Conservation (phyloP, 2,797 vertebrate genomes). For the Molossus alvarezi region DNA sequence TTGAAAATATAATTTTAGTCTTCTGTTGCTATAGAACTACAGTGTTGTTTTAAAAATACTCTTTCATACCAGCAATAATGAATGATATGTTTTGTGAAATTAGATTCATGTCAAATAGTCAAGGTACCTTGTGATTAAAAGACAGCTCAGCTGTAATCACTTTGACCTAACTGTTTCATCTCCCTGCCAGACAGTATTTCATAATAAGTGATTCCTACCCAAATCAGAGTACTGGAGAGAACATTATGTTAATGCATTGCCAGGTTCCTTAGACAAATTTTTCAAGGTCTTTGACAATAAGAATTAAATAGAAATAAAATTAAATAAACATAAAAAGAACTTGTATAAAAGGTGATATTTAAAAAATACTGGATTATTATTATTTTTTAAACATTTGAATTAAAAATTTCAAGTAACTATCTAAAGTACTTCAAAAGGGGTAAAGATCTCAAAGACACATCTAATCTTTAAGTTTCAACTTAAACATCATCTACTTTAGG, state of each 20-base stretch:
- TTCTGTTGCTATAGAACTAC: constrained; percentile 35
- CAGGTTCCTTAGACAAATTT: neutral
- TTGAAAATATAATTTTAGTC: constrained; percentile 35
- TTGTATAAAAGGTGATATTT: constrained; percentile 63
- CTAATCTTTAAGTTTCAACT: neutral
- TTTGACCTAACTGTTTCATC: constrained; percentile 48
- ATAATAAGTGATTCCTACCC: constrained; percentile 35
- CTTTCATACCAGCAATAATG: constrained; percentile 27
- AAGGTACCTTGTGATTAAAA: constrained; percentile 4
- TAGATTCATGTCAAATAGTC: neutral
- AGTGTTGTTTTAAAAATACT: constrained; percentile 29
- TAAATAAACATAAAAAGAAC: constrained; percentile 46
- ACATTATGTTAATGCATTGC: neutral
- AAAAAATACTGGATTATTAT: constrained; percentile 26
- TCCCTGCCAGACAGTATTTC: neutral
- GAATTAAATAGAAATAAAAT: constrained; percentile 56
- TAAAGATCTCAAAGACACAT: neutral
- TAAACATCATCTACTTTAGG: neutral
- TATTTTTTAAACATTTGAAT: constrained; percentile 56
- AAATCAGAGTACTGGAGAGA: constrained; percentile 58
- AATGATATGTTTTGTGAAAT: constrained; percentile 64
- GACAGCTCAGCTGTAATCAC: constrained; percentile 51
- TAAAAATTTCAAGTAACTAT: constrained; percentile 56
- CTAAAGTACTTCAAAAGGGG: neutral
- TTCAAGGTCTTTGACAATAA: constrained; percentile 29